Conservation (phyloP, 2,113 vertebrate genomes). For the Vanacampus margaritifer region DNA sequence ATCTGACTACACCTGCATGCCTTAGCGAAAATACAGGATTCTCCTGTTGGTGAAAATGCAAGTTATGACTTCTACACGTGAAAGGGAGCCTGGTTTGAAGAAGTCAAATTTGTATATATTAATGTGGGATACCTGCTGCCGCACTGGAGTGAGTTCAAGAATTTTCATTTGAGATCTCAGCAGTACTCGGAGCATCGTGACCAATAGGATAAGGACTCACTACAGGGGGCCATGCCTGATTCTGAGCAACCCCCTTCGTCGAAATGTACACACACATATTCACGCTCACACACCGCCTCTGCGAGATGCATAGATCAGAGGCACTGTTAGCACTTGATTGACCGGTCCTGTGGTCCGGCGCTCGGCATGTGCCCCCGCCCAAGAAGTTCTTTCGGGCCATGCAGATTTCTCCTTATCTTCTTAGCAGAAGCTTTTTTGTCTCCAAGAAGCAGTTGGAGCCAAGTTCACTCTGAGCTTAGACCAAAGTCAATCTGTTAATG, state of each 20-base stretch:
- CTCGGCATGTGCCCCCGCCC: conserved; percentile 54
- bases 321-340: conserved; percentile 49
- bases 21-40: neutral
- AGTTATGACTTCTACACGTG: conserved; percentile 25
- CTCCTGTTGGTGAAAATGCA: conserved; percentile 27
- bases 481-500: conserved; percentile 54
- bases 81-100: conserved; percentile 39
- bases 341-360: conserved; percentile 44
- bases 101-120: conserved; percentile 39
- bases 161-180: conserved; percentile 68
- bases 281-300: conserved; percentile 24
- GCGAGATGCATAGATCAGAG: conserved; percentile 48
- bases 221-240: conserved; percentile 49
- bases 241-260: conserved; percentile 44
- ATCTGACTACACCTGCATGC: conserved; percentile 31
- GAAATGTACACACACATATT: conserved; percentile 17
- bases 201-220: conserved; percentile 69
- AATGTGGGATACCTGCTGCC: conserved; percentile 52
- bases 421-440: conserved; percentile 62
- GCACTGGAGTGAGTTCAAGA: conserved; percentile 57
- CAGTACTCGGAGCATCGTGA: conserved; percentile 59
- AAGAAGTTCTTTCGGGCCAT: conserved; percentile 49
- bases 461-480: conserved; percentile 66
- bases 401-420: conserved; percentile 63
- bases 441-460: conserved; percentile 62